phyloP scores from a whole-genome alignment of 2,888 invertebrate genomes.

The Julus scanicus region DNA sequence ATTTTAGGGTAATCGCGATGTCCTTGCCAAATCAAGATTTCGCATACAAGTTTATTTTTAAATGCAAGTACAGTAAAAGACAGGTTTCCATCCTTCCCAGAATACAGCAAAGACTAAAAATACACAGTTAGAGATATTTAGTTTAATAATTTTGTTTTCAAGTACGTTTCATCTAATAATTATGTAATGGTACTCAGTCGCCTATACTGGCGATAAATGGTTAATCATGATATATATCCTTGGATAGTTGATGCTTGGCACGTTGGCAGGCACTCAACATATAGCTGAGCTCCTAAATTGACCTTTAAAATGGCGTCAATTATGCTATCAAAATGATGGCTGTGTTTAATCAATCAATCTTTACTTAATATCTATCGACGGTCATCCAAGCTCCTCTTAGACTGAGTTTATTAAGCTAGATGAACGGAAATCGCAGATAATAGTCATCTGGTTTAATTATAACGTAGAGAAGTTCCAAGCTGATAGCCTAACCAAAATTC shows the following conservation, averaged over 20 bases:
- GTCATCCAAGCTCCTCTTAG: neutral
- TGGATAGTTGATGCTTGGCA: neutral
- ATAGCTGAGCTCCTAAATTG: neutral
- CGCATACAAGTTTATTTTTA: neutral
- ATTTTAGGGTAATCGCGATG: neutral
- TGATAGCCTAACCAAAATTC: no score
- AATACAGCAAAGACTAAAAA: neutral
- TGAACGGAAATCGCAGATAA: neutral
- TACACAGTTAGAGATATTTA: neutral
- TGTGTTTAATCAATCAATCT: neutral
- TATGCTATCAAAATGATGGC: neutral
- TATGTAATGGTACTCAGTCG: slow-evolving; percentile 3
- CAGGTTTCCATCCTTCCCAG: neutral
- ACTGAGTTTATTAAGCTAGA: neutral
- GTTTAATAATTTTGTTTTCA: neutral
- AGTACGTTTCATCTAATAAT: neutral
- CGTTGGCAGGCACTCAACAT: neutral
- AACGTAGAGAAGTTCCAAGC: no score
- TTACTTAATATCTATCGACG: neutral
- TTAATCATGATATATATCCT: neutral
- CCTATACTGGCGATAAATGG: neutral
- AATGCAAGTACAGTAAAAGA: neutral
- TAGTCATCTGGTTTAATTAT: no score
- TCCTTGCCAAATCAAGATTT: neutral
- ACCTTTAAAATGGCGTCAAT: neutral